Conservation (phyloP, 2,888 invertebrate species). For the Colletes collaris region DNA sequence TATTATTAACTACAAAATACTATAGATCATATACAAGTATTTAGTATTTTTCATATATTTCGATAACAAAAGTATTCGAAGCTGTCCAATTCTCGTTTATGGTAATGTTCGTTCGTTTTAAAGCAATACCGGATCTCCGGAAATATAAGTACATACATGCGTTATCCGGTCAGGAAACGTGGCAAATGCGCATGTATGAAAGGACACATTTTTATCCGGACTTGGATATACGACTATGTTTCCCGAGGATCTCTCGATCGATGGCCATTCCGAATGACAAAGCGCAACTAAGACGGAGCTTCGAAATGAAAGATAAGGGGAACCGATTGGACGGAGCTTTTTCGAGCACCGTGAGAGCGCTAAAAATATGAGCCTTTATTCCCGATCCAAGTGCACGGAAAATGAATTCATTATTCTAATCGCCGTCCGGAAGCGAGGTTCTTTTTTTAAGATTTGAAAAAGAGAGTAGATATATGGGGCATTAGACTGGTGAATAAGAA, state of each 20-base stretch:
- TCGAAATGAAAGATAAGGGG: conserved; percentile 27
- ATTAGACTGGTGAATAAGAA: conserved; percentile 22
- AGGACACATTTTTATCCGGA: conserved; percentile 18
- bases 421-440: not conserved
- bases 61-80: no score
- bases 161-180: not conserved
- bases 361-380: conserved; percentile 4
- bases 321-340: not conserved
- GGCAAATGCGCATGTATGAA: conserved; percentile 1
- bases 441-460: not conserved
- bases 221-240: conserved; percentile 7
- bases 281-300: conserved; percentile 7
- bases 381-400: conserved; percentile 29
- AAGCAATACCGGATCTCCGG: no score
- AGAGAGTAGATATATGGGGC: not conserved
- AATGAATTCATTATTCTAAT: conserved; percentile 42
- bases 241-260: conserved; percentile 21
- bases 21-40: no score
- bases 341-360: not conserved
- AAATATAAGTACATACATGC: not conserved
- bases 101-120: no score
- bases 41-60: no score
- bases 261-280: conserved; percentile 33
- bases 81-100: no score
- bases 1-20: no score